Evolutionary conservation across 2,888 invertebrate genomes (phyloP), one percentile per base, ranked within the genome.

Genomic region (Drosophila mercatorum): DNA sequence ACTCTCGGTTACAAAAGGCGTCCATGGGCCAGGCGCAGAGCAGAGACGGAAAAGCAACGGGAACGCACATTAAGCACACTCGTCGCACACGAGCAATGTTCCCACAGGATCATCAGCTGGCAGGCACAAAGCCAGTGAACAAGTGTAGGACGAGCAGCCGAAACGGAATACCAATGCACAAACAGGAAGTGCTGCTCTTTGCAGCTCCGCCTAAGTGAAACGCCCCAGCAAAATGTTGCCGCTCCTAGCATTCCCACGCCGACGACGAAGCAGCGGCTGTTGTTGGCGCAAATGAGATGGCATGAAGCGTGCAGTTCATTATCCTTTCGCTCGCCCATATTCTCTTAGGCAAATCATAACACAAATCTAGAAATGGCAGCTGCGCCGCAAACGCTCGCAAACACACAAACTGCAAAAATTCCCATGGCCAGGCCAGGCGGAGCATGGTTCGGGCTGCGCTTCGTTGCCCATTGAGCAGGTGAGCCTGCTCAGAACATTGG

Each of bases 401-500:
- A 68, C 68, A 65, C 31, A 51, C 66, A 74, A 73, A 79, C 76
- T 81, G 81, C 83, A 80, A 86, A 83, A 89, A 89, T 91, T 88
- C 84, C 90, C 84, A 89, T 90, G 83, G 68, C 59, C 68, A 85
- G 83, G 68, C 63, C 68, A 49, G 59, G 58, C 59, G 28, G 31
- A 17, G 59, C 40, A 49, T 38, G 47, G 58, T 38, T 61, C 40
- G 65, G 63, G 52, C 69, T 63, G 63, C 78, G 81, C 68, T 72
- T 60, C 81, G 69, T 51, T 82, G 88, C 57, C 60, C 75, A 72
- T 78, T 60, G 89, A 88, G 92, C 93, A 92, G 92, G 93, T 92
- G 92, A 91, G 91, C 89, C 55, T 55, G 55, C 41, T 56, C 46
- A 70, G 53, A 53, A 84, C 80, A 73, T 80, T 81, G 92, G 92